Percentiles rank a stretch among this genome's conserved stretches.
phyloP scores from a whole-genome alignment of 1,140 invertebrate genomes.

The Rhynchophorus ferrugineus region DNA sequence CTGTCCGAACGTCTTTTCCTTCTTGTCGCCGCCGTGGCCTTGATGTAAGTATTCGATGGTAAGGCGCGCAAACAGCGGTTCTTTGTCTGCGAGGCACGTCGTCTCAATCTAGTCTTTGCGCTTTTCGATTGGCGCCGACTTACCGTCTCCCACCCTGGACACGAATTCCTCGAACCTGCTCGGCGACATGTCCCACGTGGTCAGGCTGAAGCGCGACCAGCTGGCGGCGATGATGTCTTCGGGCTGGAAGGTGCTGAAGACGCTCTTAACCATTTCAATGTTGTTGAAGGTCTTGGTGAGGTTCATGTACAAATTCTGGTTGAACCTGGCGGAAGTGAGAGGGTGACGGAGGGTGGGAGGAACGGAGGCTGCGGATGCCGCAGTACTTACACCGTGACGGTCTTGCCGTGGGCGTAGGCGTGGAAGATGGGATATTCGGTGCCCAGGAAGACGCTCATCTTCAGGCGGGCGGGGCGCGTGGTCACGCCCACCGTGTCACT shows the following conservation, averaged over 20 bases:
- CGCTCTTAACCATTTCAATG: not conserved
- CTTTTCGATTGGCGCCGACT: too few relatives aligned
- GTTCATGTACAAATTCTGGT: too few relatives aligned
- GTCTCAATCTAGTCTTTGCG: too few relatives aligned
- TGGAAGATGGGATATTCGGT: not conserved
- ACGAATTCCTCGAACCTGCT: not conserved
- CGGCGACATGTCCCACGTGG: not conserved
- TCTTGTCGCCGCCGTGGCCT: not conserved
- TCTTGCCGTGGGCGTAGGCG: too few relatives aligned
- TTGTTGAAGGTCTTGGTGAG: not conserved
- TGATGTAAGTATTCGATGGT: not conserved
- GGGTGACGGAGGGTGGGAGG: too few relatives aligned
- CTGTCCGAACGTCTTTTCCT: not conserved
- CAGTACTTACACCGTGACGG: too few relatives aligned
- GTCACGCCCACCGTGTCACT: not conserved
- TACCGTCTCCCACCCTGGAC: too few relatives aligned
- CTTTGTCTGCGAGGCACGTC: too few relatives aligned
- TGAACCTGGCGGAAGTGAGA: too few relatives aligned
- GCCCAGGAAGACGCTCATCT: not conserved
- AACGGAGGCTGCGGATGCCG: too few relatives aligned
- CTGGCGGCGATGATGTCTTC: not conserved
- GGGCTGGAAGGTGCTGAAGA: not conserved
- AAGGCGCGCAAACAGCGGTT: not conserved
- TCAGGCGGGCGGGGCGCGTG: not conserved
- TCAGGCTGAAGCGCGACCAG: not conserved